These are phyloP conservation scores for Copidosoma aretas DNA, from an alignment of 2,888 invertebrate genomes.

Conservation along the genomic window DNA sequence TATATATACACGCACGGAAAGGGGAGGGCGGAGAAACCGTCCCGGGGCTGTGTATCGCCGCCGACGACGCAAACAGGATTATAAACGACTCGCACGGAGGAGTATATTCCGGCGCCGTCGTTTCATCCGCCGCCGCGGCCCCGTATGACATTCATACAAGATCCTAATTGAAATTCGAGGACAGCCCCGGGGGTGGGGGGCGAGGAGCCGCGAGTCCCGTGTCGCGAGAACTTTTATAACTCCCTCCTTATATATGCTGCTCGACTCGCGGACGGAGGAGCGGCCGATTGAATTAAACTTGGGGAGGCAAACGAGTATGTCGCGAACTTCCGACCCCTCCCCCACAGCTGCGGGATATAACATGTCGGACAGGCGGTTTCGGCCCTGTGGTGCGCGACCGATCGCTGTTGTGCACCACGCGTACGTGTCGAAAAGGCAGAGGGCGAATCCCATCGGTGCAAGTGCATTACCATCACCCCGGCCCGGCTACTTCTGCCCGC, in stretches of 20 bases:
- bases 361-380: no score
- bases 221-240: conserved; percentile 1
- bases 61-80: conserved; percentile 31
- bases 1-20: no score
- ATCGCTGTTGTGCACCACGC: no score
- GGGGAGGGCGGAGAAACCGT: no score
- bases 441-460: no score
- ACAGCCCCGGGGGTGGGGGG: conserved; percentile 19
- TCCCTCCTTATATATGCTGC: not conserved
- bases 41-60: conserved; percentile 7
- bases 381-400: no score
- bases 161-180: conserved; percentile 43
- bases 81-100: conserved; percentile 27
- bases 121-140: conserved; percentile 15
- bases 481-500: no score
- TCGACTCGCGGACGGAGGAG: not conserved
- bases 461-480: no score
- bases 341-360: not conserved
- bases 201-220: not conserved
- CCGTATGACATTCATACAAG: conserved; percentile 39
- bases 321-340: conserved; percentile 3
- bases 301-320: no score
- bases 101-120: conserved; percentile 34
- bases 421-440: no score
- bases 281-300: conserved; percentile 27